Evolutionary conservation across 2,113 vertebrate species (phyloP), one percentile per base, ranked within the genome.

Genomic region (Gila orcuttii): DNA sequence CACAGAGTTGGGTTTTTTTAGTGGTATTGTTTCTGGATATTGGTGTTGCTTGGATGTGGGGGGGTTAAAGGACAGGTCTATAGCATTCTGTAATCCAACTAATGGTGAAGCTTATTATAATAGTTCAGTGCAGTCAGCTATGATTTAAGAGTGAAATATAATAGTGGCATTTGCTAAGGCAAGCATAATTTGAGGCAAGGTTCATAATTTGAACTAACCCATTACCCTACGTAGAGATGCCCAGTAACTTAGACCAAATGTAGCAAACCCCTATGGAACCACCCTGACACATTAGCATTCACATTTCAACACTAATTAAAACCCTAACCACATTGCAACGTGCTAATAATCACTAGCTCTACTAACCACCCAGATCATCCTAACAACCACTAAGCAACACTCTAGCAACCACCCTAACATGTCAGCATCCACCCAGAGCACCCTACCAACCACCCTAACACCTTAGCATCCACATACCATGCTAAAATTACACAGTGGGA

Each of bases 21-120:
- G 80, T 68, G 80, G n/a, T 69, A 68, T 69, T 82, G 80, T 82
- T 62, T 82, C 60, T 31, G 79, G 79, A 82, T 69, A 33, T 82
- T 82, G 62, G 62, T 69, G 45, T 82, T 52, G 79, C 75, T 12
- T 55, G 39, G 28, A n/a, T 6, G 23, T 4, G 47, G 74, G 6
- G 45, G 45, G 6, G 11, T 50, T 68, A 82, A 82, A 69, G 69
- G 79, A 82, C 79, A 82, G 62, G n/a, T 82, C 79, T 81, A n/a
- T 52, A 82, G 45, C 45, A 39, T 21, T 52, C 79, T 68, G 79
- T 68, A 69, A 82, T 82, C 62, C 69, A 82, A 68, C 79, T 82
- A 52, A 82, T 69, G 79, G 45, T 66, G 62, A 68, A 82, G 45
- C 79, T 68, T 82, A 52, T 66, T 82, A 69, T 36, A 82, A 33